Evolutionary conservation across 2,888 invertebrate genomes (phyloP), one percentile per base, ranked within the genome.

Genomic region (Tenthredo distinguenda): DNA sequence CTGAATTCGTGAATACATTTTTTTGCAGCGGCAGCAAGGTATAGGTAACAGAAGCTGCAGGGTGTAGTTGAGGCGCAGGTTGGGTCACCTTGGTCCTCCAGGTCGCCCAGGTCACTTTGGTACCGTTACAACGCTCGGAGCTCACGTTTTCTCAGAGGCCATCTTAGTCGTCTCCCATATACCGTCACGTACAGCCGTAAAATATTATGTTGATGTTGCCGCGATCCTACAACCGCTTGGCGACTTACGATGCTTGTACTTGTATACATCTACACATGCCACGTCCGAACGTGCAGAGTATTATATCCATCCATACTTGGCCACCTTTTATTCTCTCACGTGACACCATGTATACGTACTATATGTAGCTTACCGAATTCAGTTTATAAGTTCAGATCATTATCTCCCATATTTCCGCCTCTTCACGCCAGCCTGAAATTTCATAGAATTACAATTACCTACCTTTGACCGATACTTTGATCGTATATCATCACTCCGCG

Each of bases 111-210:
- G 85, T 85, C 79, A 76, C 85, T 43, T 85, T 47, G 26, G 76
- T 68, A 77, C 87, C 87, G 92, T 92, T 91, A 91, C 91, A 92
- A 91, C 91, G 91, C 90, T 90, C 90, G 92, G 93, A 89, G 87
- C 89, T 89, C 90, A 91, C 89, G 90, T 90, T 89, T 91, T 90
- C 91, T 89, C 88, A 79, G 87, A 88, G 87, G 88, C 83, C 85
- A 86, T 85, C 86, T 85, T 83, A 87, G 77, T 84, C 88, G 62
- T 77, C 84, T 85, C 84, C 86, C 81, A 82, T 74, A 71, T 81
- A 81, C 87, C 84, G 86, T 85, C 85, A 85, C 86, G 87, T 87
- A 87, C 68, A 47, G 68, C 83, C 83, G 83, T 83, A 83, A 83
- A 83, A 83, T 83, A 83, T 83, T 83, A 83, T 83, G 83, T 83